Conservation (phyloP, 2,888 invertebrate genomes). For the Myathropa florea region DNA sequence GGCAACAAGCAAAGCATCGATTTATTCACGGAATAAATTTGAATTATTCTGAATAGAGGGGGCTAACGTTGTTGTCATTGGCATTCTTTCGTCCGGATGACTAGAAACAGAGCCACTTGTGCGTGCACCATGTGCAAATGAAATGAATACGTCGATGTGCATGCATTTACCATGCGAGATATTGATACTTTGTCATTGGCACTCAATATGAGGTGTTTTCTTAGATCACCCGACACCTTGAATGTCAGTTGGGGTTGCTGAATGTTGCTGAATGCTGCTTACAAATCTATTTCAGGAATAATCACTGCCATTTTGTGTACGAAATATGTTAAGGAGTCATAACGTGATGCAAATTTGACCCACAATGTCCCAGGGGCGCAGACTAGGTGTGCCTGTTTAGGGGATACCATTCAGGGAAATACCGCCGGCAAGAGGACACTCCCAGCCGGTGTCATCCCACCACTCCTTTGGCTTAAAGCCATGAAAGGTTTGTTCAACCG, state of each 20-base stretch:
- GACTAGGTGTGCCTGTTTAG: not conserved
- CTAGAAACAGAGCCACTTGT: not conserved
- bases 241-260: not conserved
- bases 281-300: too few relatives aligned
- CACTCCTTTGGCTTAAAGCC: not conserved
- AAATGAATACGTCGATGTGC: not conserved
- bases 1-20: not conserved
- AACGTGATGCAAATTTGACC: not conserved
- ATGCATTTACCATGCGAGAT: not conserved
- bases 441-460: not conserved
- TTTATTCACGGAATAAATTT: not conserved
- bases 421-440: not conserved
- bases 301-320: too few relatives aligned
- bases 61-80: not conserved
- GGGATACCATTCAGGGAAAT: too few relatives aligned
- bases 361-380: not conserved
- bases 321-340: too few relatives aligned
- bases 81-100: not conserved
- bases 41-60: not conserved
- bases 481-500: not conserved
- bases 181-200: not conserved
- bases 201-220: not conserved
- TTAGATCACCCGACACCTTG: not conserved
- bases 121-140: not conserved
- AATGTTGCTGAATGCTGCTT: too few relatives aligned